Conservation (phyloP, 2,113 vertebrate species). For the Macaca fascicularis region DNA sequence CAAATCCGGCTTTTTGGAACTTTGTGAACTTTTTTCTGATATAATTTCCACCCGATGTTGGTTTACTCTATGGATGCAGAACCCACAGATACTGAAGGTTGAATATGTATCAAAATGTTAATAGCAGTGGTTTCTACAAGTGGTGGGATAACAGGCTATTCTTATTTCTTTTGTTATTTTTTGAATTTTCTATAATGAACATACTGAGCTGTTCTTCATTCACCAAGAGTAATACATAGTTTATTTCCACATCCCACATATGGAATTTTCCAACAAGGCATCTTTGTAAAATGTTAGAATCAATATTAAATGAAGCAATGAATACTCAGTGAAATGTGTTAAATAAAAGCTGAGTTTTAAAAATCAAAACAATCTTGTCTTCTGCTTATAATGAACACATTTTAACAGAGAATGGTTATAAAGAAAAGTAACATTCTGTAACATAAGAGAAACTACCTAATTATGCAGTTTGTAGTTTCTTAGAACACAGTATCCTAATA, state of each 20-base stretch:
- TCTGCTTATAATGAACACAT: not conserved
- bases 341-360: conserved; percentile 15
- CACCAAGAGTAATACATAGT: not conserved
- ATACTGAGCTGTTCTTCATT: not conserved
- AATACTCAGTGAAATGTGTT: not conserved
- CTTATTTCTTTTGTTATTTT: conserved; percentile 12
- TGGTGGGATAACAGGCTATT: not conserved
- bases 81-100: not conserved
- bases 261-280: not conserved
- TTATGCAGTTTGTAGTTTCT: not conserved
- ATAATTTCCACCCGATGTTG: not conserved
- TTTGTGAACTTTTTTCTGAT: not conserved
- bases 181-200: conserved; percentile 16
- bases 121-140: not conserved
- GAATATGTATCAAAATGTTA: not conserved
- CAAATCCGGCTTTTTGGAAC: too few species aligned
- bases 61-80: not conserved
- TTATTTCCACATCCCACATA: not conserved
- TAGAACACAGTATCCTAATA: not conserved
- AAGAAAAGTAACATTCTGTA: not conserved
- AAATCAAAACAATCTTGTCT: not conserved
- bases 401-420: not conserved
- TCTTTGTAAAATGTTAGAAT: not conserved
- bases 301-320: not conserved
- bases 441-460: not conserved